Evolutionary conservation across 2,888 invertebrate species (phyloP), one percentile per base, ranked within the genome.

Genomic region (Acleris holmiana): DNA sequence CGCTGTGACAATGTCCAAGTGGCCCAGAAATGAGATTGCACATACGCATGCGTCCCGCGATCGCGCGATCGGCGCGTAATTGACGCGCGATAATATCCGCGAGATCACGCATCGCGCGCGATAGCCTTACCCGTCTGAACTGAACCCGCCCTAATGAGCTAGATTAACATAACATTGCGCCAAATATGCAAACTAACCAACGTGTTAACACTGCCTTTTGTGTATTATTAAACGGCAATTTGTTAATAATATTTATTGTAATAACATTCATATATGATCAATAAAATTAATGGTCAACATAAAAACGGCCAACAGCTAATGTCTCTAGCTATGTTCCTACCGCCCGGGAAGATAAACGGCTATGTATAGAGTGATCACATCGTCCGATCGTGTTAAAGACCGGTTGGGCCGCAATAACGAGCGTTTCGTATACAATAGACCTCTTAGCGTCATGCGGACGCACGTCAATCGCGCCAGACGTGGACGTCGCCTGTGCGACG

Each of bases 401-500:
- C 89, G 91, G 91, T 91, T 79, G 83, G 84, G 77, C 77, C 75
- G 75, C 78, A 77, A 82, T 91, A 91, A 91, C 90, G 91, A 91
- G 90, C 86, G 77, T 83, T 85, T 85, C 85, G 91, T 89, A 91
- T 92, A 92, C 92, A 92, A 92, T 92, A 90, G 91, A 89, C 91
- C 92, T 91, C 91, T 92, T 92, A 92, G 87, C 88, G 92, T 92
- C 92, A 91, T 82, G 83, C 82, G 86, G 83, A 82, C 80, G 82
- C 77, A 81, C 85, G 92, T 92, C 92, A 92, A 91, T 92, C 92
- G 82, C 78, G 70, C 56, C 67, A 72, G 69, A 71, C 76, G 76
- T 71, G 69, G 69, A 67, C 81, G 76, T 76, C 65, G 49, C 65
- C 55, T 87, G 84, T 76, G 80, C 75, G 76, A 74, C 72, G 69